These are phyloP conservation scores for Protobothrops flavoviridis DNA, from an alignment of 2,113 vertebrate genomes.

Conservation along the genomic window DNA sequence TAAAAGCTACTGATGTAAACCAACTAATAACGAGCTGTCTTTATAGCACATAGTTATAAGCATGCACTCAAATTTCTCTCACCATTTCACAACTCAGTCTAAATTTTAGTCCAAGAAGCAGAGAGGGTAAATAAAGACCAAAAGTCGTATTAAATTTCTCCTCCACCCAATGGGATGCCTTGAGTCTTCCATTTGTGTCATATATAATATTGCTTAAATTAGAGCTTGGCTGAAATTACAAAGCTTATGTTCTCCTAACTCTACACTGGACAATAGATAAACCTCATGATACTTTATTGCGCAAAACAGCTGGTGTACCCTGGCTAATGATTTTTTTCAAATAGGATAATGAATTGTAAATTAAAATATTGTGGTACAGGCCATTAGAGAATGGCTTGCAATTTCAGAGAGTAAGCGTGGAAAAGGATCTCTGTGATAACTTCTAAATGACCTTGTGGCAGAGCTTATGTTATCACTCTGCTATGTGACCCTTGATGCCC, in stretches of 20 bases:
- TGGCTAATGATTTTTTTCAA: neutral
- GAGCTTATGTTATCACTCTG: conserved; percentile 15
- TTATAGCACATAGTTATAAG: neutral
- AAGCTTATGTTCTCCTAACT: neutral
- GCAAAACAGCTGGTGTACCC: neutral
- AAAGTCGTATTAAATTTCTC: neutral
- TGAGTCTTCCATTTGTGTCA: neutral
- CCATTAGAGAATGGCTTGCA: neutral
- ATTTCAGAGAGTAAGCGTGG: neutral
- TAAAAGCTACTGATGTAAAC: neutral
- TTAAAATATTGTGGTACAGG: neutral
- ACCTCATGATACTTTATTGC: neutral
- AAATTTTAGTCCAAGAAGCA: neutral
- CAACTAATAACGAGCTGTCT: neutral
- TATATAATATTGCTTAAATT: neutral
- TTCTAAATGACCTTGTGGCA: conserved; percentile 16
- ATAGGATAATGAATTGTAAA: neutral
- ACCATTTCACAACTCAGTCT: neutral
- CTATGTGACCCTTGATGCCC: neutral
- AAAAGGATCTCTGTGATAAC: neutral
- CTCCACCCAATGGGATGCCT: neutral
- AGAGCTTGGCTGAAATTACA: neutral
- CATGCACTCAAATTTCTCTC: neutral
- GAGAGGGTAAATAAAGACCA: neutral
- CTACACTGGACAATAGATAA: neutral